phyloP scores from a whole-genome alignment of 2,888 invertebrate genomes.

The Saturnia japonica region DNA sequence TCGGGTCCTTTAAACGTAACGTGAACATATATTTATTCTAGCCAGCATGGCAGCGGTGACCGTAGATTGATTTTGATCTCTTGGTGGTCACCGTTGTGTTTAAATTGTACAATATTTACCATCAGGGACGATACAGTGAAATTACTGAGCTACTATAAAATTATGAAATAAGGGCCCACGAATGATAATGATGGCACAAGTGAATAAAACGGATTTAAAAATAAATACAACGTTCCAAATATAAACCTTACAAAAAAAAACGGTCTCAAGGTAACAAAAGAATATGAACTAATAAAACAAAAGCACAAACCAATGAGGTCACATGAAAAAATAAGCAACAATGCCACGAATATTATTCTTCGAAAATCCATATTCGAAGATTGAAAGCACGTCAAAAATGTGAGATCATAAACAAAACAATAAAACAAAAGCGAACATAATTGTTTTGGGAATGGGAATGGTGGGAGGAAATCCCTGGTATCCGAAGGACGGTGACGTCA shows the following conservation, averaged over 20 bases:
- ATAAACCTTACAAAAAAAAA: neutral
- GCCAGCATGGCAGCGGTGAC: too few species aligned
- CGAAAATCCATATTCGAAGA: constrained; percentile 12
- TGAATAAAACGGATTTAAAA: neutral
- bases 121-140: too few species aligned
- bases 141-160: too few species aligned
- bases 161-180: too few species aligned
- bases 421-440: constrained; percentile 64
- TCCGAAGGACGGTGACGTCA: constrained; percentile 75
- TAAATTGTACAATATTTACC: too few species aligned
- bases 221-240: neutral
- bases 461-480: constrained; percentile 48
- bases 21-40: too few species aligned
- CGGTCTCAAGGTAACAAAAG: neutral
- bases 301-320: constrained; percentile 1
- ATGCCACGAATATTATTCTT: neutral
- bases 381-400: constrained; percentile 22
- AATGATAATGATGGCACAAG: neutral
- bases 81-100: too few species aligned
- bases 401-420: constrained; percentile 39
- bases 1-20: too few species aligned
- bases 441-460: constrained; percentile 61
- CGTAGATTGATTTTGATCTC: too few species aligned
- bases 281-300: neutral
- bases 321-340: neutral